Percentiles rank a stretch among this genome's conserved stretches.
phyloP scores from a whole-genome alignment of 2,888 invertebrate genomes.

The Cheilosia grossa region DNA sequence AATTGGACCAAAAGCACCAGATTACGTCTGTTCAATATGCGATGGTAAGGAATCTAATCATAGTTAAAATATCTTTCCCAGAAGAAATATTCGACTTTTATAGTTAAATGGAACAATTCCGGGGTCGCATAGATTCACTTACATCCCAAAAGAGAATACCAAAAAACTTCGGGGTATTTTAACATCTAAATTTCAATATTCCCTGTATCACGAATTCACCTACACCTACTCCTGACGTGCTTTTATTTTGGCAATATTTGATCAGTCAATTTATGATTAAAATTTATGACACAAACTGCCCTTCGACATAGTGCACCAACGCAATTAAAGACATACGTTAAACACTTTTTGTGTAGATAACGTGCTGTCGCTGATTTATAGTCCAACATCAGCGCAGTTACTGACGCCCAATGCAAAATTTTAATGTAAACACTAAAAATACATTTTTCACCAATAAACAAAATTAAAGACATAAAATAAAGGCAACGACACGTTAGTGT shows the following conservation, averaged over 20 bases:
- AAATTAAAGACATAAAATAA: background rate
- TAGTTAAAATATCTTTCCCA: too few relatives aligned
- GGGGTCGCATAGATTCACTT: too few relatives aligned
- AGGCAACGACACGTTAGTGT: background rate
- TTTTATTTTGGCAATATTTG: background rate
- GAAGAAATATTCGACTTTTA: too few relatives aligned
- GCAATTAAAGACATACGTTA: background rate
- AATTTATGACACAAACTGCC: background rate
- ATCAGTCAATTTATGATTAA: background rate
- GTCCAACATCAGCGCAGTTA: background rate
- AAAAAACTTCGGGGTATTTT: too few relatives aligned
- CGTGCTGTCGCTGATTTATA: background rate
- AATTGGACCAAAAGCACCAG: too few relatives aligned
- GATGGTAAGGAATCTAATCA: too few relatives aligned
- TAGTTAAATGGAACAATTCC: too few relatives aligned
- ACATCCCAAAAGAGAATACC: too few relatives aligned
- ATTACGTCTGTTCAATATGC: too few relatives aligned
- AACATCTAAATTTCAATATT: background rate
- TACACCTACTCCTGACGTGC: background rate
- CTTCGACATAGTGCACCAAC: constrained; percentile 2
- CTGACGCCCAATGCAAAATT: background rate
- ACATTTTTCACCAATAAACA: background rate
- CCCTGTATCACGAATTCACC: background rate
- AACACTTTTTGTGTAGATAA: background rate
- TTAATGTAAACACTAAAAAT: background rate